A percentile compares a stretch with the other conserved stretches of the same genome.
These are phyloP conservation scores for Rallus limicola DNA, from an alignment of 2,113 vertebrate genomes.

Conservation along the genomic window DNA sequence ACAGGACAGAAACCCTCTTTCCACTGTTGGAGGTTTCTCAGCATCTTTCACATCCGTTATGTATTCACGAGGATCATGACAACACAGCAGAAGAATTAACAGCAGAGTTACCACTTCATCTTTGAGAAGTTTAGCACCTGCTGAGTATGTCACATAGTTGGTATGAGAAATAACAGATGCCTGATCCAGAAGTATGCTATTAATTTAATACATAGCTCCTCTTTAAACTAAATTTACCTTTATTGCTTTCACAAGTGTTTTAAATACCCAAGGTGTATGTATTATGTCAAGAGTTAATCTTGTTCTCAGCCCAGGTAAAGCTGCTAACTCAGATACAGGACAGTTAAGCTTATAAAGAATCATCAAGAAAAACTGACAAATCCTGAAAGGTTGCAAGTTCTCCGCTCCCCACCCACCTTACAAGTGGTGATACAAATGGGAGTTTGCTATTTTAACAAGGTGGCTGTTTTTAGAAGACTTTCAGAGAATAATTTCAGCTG, in stretches of 20 bases:
- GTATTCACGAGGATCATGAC: fast-evolving
- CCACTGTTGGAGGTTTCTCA: not conserved
- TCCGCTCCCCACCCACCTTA: not conserved
- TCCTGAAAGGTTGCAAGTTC: not conserved
- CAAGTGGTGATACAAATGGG: not conserved
- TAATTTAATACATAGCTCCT: not conserved
- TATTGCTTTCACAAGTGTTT: not conserved
- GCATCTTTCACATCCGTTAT: not conserved
- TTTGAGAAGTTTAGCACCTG: not conserved
- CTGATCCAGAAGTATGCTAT: not conserved
- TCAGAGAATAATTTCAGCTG: not conserved
- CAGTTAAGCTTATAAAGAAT: not conserved
- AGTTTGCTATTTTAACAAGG: not conserved
- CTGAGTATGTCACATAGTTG: not conserved
- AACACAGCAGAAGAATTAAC: not conserved
- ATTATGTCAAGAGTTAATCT: not conserved
- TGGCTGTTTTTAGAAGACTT: not conserved
- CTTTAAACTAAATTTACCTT: not conserved
- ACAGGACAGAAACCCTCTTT: not conserved
- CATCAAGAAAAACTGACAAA: not conserved
- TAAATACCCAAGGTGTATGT: not conserved
- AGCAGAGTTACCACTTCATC: not conserved
- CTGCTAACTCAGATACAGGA: not conserved
- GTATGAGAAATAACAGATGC: not conserved
- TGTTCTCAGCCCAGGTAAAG: not conserved